Percentiles rank a stretch among this genome's conserved stretches.
Conservation (phyloP, 2,797 vertebrate genomes). For the Anguilla anguilla region DNA sequence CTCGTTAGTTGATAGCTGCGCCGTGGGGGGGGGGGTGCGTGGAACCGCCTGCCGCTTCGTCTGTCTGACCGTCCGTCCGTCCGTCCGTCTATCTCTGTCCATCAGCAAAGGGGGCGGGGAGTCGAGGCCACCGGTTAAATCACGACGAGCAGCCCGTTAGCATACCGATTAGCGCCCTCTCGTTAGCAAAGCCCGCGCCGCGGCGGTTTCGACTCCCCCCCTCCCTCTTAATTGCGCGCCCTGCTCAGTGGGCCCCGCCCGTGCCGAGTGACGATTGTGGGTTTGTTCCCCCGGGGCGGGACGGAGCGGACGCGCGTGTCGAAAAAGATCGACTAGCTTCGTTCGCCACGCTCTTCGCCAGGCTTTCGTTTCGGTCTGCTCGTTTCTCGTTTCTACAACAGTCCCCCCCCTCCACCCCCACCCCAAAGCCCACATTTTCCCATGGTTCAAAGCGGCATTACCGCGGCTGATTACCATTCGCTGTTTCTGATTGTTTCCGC, state of each 20-base stretch:
- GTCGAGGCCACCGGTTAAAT: not conserved
- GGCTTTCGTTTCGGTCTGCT: conserved; percentile 11
- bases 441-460: not conserved
- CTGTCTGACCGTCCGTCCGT: not conserved
- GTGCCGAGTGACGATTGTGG: not conserved
- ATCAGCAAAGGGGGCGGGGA: not conserved
- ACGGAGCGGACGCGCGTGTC: not conserved
- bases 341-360: not conserved
- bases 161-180: not conserved
- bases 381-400: not conserved
- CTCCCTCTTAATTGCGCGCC: not conserved
- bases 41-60: not conserved
- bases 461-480: conserved; percentile 26
- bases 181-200: not conserved
- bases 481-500: conserved; percentile 14
- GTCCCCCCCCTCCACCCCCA: not conserved
- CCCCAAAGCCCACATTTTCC: not conserved
- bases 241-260: not conserved
- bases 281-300: not conserved
- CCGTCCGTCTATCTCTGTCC: not conserved
- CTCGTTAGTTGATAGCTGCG: not conserved
- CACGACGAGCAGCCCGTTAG: not conserved
- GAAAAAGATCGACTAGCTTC: not conserved
- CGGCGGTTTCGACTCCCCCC: too few relatives aligned
- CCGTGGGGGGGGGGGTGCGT: not conserved